Evolutionary conservation across 1,140 invertebrate genomes (phyloP).

Genomic region (Nasonia longicornis): DNA sequence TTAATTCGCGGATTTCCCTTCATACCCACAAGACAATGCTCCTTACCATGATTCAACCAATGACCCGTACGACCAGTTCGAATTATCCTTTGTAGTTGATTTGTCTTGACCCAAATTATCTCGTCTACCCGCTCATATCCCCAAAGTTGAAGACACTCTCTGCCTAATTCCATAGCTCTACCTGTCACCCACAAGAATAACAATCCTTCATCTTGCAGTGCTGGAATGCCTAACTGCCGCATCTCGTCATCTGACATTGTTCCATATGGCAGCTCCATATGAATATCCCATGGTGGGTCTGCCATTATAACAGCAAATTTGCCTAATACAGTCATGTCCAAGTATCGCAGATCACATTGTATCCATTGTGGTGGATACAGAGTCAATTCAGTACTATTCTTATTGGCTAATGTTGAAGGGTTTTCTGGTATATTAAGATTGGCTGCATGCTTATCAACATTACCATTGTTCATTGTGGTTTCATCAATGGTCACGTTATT

Average conservation of each 20-base stretch:
- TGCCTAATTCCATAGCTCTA: slow-evolving; percentile 95
- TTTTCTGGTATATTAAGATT: slow-evolving; percentile 45
- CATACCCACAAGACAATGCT: slow-evolving; percentile 96
- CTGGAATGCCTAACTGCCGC: slow-evolving; percentile 87
- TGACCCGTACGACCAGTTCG: slow-evolving; percentile 96
- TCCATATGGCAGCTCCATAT: slow-evolving; percentile 98
- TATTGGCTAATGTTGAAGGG: slow-evolving; percentile 43
- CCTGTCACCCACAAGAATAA: slow-evolving; percentile 99
- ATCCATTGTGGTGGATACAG: slow-evolving; percentile 95
- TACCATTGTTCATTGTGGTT: slow-evolving; percentile 46
- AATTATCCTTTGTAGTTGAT: slow-evolving; percentile 97
- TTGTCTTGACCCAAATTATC: slow-evolving; percentile 99
- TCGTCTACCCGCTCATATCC: slow-evolving; percentile 97
- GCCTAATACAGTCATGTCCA: slow-evolving; percentile 95
- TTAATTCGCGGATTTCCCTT: slow-evolving; percentile 95
- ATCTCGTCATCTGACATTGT: slow-evolving; percentile 99
- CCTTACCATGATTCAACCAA: slow-evolving; percentile 99
- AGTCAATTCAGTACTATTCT: slow-evolving; percentile 67
- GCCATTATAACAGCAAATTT: slow-evolving; percentile 96
- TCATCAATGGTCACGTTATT: slow-evolving; percentile 49
- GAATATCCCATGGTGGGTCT: slow-evolving; percentile 98
- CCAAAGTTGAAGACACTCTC: slow-evolving; percentile 93
- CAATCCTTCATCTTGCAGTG: slow-evolving; percentile 94
- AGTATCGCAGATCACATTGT: slow-evolving; percentile 93
- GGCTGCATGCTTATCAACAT: slow-evolving; percentile 40